These are phyloP conservation scores for Drosophila maculinotata DNA, from an alignment of 2,888 invertebrate genomes.

Conservation along the genomic window DNA sequence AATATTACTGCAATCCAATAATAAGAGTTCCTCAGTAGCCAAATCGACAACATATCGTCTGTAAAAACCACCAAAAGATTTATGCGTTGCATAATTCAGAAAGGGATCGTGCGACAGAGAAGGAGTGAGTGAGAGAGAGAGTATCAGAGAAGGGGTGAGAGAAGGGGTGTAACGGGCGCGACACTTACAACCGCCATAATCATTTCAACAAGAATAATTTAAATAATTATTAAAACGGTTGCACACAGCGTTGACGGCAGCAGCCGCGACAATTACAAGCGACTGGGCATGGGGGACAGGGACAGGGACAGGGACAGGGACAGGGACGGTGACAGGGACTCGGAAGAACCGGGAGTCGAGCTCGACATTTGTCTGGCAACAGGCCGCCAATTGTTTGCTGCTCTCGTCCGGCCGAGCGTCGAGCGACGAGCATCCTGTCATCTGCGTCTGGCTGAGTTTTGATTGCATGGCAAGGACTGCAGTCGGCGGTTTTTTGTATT, in stretches of 20 bases:
- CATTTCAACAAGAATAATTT: slow-evolving; percentile 83
- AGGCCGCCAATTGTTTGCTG: slow-evolving; percentile 57
- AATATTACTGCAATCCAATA: slow-evolving; percentile 2
- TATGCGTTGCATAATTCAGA: slow-evolving; percentile 76
- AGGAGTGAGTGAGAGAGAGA: slow-evolving; percentile 2
- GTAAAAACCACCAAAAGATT: slow-evolving; percentile 81
- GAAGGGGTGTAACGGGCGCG: slow-evolving; percentile 44
- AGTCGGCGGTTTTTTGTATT: slow-evolving; percentile 42
- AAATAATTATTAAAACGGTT: slow-evolving; percentile 82
- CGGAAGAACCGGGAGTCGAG: slow-evolving; percentile 18
- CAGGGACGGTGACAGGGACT: background rate
- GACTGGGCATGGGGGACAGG: slow-evolving; percentile 2
- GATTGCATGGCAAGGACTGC: slow-evolving; percentile 52
- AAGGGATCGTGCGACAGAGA: slow-evolving; percentile 22
- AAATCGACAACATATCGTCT: slow-evolving; percentile 52
- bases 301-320: background rate
- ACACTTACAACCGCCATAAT: slow-evolving; percentile 79
- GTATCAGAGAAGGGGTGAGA: background rate
- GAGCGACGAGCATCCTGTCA: slow-evolving; percentile 42
- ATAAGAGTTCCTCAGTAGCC: slow-evolving; percentile 19
- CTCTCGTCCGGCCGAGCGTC: slow-evolving; percentile 16
- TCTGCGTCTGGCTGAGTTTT: slow-evolving; percentile 56
- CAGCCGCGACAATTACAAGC: slow-evolving; percentile 71
- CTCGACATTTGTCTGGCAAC: slow-evolving; percentile 61
- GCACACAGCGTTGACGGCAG: slow-evolving; percentile 65